Base-by-base conservation (phyloP, 2,797 vertebrate genomes). In the Todus mexicanus region DNA sequence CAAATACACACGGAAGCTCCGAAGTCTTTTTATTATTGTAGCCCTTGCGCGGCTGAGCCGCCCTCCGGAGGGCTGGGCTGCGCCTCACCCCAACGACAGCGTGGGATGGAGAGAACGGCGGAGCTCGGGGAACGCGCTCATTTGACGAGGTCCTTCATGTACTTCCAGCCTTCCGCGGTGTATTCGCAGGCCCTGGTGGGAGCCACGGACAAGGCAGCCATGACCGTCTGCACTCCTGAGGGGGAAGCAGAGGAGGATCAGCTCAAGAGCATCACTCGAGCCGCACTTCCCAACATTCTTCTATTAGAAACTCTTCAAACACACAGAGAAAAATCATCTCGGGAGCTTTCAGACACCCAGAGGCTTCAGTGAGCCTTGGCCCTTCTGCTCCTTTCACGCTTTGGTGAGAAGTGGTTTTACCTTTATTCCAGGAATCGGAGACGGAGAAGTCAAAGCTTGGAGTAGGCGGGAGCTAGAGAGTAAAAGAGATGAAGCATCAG, bases 341-440 rank as follows among this genome's bases (percentile, higher is more conserved):
- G 38, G 48, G 9, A 57, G 54, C 45, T 82, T 60, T 72, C 40
- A 66, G 77, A 42, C 42, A 85, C 51, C 20, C 25, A 4, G 5
- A 35, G 29, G 38, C 47, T 47, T 25, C 19, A 76, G 35, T 8
- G n/a, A n/a, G n/a, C n/a, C n/a, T n/a, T n/a, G n/a, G n/a, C n/a
- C n/a, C 40, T 35, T 47, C 27, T 51, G 66, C 38, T 15, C 38
- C 45, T 66, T 56, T 35, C 69, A 40, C 29, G 35, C 42, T 25
- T 76, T 29, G 35, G 5, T 54, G 23, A 70, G 22, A 38, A 56
- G 11, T 20, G 59, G 56, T 31, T 97, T 97, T 98, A 99, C 99
- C 99, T 96, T 98, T 98, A 91, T 99, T 99, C 99, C 99, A 99
- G 7, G 97, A 54, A 37, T 98, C 94, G 5, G 98, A 97, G 16